phyloP scores from a whole-genome alignment of 1,140 invertebrate genomes.

The Alviniconcha marisindica region DNA sequence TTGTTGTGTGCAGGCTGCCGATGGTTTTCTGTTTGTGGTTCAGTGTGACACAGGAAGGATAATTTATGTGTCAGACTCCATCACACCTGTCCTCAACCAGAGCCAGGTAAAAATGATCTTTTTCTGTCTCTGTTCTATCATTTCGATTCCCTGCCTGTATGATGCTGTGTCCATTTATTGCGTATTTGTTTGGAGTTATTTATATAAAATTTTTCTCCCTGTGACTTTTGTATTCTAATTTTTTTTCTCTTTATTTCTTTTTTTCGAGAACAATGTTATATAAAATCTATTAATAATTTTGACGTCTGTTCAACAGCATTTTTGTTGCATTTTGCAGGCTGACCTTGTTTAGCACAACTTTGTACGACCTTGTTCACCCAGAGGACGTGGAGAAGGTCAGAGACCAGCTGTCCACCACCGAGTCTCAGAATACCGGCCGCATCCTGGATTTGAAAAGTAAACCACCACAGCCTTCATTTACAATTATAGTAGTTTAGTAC shows the following conservation, averaged over 20 bases:
- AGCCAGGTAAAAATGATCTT: constrained; percentile 84
- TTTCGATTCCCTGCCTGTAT: too few species aligned
- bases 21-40: constrained; percentile 99
- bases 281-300: too few species aligned
- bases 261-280: background rate
- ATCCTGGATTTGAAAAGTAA: constrained; percentile 94
- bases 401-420: constrained; percentile 97
- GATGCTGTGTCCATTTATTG: too few species aligned
- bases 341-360: constrained; percentile 97
- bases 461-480: too few species aligned
- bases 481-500: too few species aligned
- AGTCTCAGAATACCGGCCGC: constrained; percentile 94
- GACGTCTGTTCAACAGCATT: too few species aligned
- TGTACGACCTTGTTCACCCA: constrained; percentile 97
- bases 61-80: constrained; percentile 99
- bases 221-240: background rate
- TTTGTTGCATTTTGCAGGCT: constrained; percentile 79
- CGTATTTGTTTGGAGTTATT: too few species aligned
- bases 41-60: constrained; percentile 98
- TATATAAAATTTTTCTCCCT: background rate
- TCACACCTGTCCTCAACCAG: constrained; percentile 98
- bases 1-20: constrained; percentile 84
- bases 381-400: constrained; percentile 98
- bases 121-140: too few species aligned
- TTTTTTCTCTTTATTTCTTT: background rate